These are phyloP conservation scores for Drosophila pruinosa DNA, from an alignment of 1,140 invertebrate genomes.

Conservation along the genomic window DNA sequence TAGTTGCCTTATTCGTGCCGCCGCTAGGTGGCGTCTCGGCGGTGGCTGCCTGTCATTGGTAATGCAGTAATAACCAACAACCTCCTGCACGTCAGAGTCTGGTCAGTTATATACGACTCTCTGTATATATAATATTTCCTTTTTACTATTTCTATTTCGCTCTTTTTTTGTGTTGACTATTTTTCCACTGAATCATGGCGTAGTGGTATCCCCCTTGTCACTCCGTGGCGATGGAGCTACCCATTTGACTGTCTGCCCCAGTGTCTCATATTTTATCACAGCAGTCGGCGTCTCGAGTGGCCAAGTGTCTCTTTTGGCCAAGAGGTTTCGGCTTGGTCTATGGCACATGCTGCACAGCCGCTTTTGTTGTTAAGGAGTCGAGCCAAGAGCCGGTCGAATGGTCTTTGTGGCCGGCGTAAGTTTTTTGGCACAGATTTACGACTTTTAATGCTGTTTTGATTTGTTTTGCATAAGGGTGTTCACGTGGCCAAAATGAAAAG, in stretches of 20 bases:
- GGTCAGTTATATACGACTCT: constrained; percentile 36
- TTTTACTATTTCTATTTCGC: background rate
- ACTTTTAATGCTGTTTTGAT: constrained; percentile 78
- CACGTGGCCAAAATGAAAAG: constrained; percentile 62
- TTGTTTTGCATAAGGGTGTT: constrained; percentile 81
- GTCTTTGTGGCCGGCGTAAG: constrained; percentile 23
- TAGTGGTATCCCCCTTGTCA: background rate
- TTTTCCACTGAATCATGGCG: constrained; percentile 72
- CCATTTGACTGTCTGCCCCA: constrained; percentile 76
- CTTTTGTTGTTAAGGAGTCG: constrained; percentile 48
- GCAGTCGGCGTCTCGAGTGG: constrained; percentile 66
- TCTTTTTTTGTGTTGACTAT: constrained; percentile 40
- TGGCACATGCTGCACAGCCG: constrained; percentile 70
- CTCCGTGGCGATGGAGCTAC: constrained; percentile 18
- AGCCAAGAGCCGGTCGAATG: constrained; percentile 11
- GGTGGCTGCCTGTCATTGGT: constrained; percentile 48
- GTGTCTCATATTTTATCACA: constrained; percentile 80
- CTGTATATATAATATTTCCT: constrained; percentile 35
- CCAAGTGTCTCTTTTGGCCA: constrained; percentile 67
- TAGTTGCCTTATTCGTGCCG: constrained; percentile 41
- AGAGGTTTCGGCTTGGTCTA: constrained; percentile 49
- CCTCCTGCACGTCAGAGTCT: constrained; percentile 43
- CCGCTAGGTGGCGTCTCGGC: constrained; percentile 70
- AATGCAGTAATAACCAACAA: constrained; percentile 50
- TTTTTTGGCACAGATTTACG: constrained; percentile 76